Base-by-base conservation (phyloP, 2,888 invertebrate species). In the Meliscaeva auricollis region DNA sequence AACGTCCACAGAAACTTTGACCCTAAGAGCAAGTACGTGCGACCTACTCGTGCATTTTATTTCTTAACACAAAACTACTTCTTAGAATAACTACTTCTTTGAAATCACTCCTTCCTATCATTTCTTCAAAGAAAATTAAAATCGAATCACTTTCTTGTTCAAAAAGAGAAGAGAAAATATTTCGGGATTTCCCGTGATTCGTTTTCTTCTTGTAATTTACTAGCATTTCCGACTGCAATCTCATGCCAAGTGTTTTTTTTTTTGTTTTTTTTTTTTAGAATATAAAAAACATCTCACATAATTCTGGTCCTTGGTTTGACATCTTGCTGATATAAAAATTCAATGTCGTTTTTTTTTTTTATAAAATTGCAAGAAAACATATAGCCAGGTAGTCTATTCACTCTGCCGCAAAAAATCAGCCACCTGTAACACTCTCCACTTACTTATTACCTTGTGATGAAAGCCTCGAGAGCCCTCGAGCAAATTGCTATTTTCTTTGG, bases 401-500 rank as follows among this genome's bases (percentile, higher is more conserved):
- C 20, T 54, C 4, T 54, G 15, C 13, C 15, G 35, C 22, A 44
- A 41, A 50, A 56, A 69, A 69, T 54, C 69, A 69, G 22, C 69
- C 69, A 69, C 69, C 69, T 69, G 69, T 56, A 69, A 69, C 54
- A 50, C 35, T 35, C 35, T 44, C n/a, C 15, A 35, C 35, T 50
- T 66, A 22, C 54, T 44, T 69, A 54, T 54, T 54, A 41, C 35
- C 54, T 54, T 38, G 30, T 69, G 69, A 54, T 69, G 54, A 41
- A 50, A 54, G 35, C 50, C 50, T n/a, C 35, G 50, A 66, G 48
- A 66, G 50, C 66, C 66, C 50, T 66, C 35, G 9, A 50, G 50
- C 66, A 50, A 66, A 66, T 66, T 35, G 32, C 66, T 66, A 66
- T 66, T 66, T 66, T 66, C 66, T 50, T 50, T 66, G 7, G 35